Evolutionary conservation across 2,797 vertebrate species (phyloP), one percentile per base, ranked within the genome.

Genomic region (Rhinichthys osculus): DNA sequence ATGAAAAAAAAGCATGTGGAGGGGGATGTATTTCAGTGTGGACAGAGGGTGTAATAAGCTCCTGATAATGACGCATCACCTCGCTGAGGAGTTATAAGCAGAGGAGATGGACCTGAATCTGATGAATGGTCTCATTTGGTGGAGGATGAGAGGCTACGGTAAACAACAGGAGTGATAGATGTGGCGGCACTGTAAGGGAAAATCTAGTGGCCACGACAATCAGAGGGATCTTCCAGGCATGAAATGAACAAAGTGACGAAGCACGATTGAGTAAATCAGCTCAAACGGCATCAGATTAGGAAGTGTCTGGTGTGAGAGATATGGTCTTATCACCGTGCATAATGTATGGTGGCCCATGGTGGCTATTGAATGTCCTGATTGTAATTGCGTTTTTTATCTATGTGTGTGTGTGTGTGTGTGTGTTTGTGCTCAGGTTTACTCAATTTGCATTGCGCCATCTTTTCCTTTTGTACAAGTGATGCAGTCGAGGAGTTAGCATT

Each of bases 181-280:
- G 91, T 88, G 87, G 86, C 81, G 90, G 78, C 86, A 10, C 50
- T 66, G 90, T 92, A 89, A 93, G 90, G 92, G 92, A 92, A 92
- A 93, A 92, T 90, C 83, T 87, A 89, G 73, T 83, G 88, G 84
- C 93, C 87, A 5, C 89, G 91, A 93, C 91, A 89, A 93, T 93
- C 92, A 90, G 89, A 42, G 59, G 64, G 89, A 92, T 92, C 93
- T 93, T 76, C 87, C 90, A 91, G 89, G 89, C 92, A 89, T 92
- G 93, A 94, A 93, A 94, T 93, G 90, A 94, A 94, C 89, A 92
- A 90, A 91, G 90, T 89, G 89, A 92, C 90, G 69, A 91, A 74
- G 90, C 81, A 40, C 67, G 78, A 87, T 81, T 14, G 85, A 89
- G 86, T 90, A 89, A 92, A 93, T 92, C 90, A 91, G 81, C 3